Evolutionary conservation across 2,797 vertebrate species (phyloP), one percentile per base, ranked within the genome.

Genomic region (Eulemur rubriventer): DNA sequence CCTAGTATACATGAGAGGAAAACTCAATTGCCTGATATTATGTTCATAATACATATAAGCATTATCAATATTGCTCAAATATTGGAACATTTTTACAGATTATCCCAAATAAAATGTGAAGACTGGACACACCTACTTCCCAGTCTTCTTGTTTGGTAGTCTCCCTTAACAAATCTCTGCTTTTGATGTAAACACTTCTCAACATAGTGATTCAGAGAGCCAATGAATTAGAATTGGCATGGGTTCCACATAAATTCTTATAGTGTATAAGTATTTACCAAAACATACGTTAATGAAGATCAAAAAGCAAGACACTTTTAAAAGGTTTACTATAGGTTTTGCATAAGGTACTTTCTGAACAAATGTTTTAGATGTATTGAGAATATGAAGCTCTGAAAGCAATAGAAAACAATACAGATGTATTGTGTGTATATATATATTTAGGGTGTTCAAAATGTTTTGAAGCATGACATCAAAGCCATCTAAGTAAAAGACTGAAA

Each of bases 41-140:
- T 20, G 33, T 92, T 88, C 63, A 70, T 80, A 89, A 89, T 30
- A 63, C 33, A 26, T 26, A 67, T 18, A 75, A 79, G 41, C 33
- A 65, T 80, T 55, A 76, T 69, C 65, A 85, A 73, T 55, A 78
- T 11, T 75, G 43, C 82, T 85, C n/a, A 96, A 92, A 79, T 81
- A 96, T 61, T 24, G 82, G n/a, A 90, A 95, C 0, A 94, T 72
- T 82, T n/a, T 75, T 78, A 7, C 5, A 63, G 33, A 73, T 55
- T 90, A 94, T 89, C 41, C 14, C 88, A 61, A 94, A 96, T 46
- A 46, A 63, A 35, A 72, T 63, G n/a, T 75, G 26, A 89, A 55
- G 38, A 1, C 11, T 33, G 67, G 63, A 69, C 26, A 82, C 13
- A 59, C 12, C 8, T 33, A 83, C 16, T 65, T 35, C 22, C 26